These are phyloP conservation scores for Diorhabda elongata DNA, from an alignment of 1,140 invertebrate genomes.

Conservation along the genomic window DNA sequence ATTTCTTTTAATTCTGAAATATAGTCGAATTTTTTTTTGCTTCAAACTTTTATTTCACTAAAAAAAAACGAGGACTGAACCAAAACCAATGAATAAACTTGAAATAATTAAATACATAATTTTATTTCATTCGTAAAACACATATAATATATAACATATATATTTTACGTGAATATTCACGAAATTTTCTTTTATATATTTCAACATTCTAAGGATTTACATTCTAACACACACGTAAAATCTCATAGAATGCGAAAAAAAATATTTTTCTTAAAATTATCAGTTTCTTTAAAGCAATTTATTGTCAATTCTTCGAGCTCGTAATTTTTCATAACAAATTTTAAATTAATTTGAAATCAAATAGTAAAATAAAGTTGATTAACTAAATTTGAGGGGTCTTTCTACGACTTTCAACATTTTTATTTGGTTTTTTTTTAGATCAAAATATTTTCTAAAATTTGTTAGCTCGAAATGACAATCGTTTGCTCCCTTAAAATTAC, in stretches of 20 bases:
- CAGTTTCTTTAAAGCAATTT: conserved; percentile 38
- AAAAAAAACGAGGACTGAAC: too few species aligned
- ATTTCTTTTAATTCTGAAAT: too few species aligned
- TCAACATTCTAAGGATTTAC: conserved; percentile 7
- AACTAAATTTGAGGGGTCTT: too few species aligned
- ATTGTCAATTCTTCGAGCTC: conserved; percentile 43
- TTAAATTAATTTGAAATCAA: background rate
- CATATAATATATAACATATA: conserved; percentile 23
- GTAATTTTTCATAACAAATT: background rate
- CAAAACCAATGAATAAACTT: too few species aligned
- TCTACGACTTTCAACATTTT: background rate
- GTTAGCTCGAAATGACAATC: conserved; percentile 43
- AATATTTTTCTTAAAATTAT: conserved; percentile 14
- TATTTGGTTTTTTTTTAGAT: background rate
- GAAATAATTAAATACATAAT: conserved; percentile 20
- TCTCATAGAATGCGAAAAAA: conserved; percentile 11
- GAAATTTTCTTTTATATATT: conserved; percentile 14
- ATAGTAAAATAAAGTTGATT: too few species aligned
- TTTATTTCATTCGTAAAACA: conserved; percentile 26
- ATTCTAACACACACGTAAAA: conserved; percentile 1
- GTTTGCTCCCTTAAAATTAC: conserved; percentile 41
- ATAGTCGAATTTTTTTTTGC: too few species aligned
- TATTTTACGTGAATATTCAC: conserved; percentile 26
- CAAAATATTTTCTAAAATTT: conserved; percentile 17
- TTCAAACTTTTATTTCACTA: too few species aligned